Base-by-base conservation (phyloP, 1,140 invertebrate species). In the Apis florea region DNA sequence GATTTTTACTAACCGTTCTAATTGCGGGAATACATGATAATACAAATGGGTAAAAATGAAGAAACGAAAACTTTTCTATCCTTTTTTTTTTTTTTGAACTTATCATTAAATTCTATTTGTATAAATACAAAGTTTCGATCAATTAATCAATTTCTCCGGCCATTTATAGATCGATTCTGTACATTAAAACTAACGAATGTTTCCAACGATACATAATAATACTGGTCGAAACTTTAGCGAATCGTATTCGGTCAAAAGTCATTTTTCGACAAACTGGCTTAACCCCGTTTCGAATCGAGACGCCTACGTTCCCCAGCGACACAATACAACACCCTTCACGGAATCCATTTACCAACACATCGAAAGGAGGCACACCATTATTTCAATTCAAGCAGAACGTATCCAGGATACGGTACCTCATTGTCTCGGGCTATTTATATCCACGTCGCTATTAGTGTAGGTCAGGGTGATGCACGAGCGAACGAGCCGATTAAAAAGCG, bases 401-500 rank as follows among this genome's bases (percentile, higher is more conserved):
- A 72, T 40, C 26, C 24, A 24, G 63, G 51, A 26, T 61, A 73
- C 68, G 68, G 77, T 72, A 79, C 72, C 77, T 53, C 69, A 69
- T 61, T 79, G 70, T 79, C 77, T 63, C 69, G 12, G 17, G 77
- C 69, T 80, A 80, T 75, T 74, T 75, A 80, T 80, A 80, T 59
- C 53, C 31, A 54, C 53, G 59, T 54, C 53, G 73, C 66, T 68
- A 63, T 82, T 77, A 21, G 54, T 26, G 66, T 49, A 73, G 26
- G 56, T 49, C 47, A 58, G 26, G 53, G 63, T 54, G 71, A 75
- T 74, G 53, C 71, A 67, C 47, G 71, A 47, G 17, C 79, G 71
- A 58, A 81, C 47, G 63, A 26, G 67, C 72, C 71, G 80, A 82
- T 77, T 70, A 82, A 82, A 82, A 76, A 77, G 80, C n/a, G 66